A percentile compares a stretch with the other conserved stretches of the same genome.
phyloP scores from a whole-genome alignment of 2,888 invertebrate genomes.

The Dynastes maya region DNA sequence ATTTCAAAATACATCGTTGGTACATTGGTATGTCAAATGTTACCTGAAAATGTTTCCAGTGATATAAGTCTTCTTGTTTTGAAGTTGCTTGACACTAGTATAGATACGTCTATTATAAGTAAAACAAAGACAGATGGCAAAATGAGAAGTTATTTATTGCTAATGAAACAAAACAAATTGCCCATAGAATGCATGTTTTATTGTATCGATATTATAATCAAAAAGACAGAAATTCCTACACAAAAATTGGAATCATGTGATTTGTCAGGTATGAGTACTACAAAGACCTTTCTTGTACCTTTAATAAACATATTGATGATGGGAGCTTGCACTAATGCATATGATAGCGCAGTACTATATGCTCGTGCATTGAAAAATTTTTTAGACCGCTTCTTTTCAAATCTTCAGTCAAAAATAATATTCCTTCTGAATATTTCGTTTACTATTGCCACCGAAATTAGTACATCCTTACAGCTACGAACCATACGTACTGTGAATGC shows the following conservation, averaged over 20 bases:
- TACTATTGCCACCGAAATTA: conserved; percentile 50
- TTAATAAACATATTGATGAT: conserved; percentile 72
- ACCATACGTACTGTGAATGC: conserved; percentile 66
- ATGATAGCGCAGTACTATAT: conserved; percentile 54
- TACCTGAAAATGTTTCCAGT: conserved; percentile 67
- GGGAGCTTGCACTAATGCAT: conserved; percentile 70
- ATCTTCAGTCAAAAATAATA: conserved; percentile 71
- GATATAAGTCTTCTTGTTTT: conserved; percentile 68
- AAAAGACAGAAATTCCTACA: conserved; percentile 69
- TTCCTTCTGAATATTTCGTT: conserved; percentile 76
- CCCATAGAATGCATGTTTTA: conserved; percentile 74
- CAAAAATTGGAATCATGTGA: neutral
- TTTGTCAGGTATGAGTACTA: conserved; percentile 61
- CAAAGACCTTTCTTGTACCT: conserved; percentile 69
- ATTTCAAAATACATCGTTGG: conserved; percentile 65
- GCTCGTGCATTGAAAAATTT: conserved; percentile 69
- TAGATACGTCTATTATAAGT: conserved; percentile 68
- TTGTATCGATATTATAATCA: conserved; percentile 72
- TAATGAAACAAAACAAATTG: conserved; percentile 71
- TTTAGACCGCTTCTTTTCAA: conserved; percentile 70
- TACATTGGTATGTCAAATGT: conserved; percentile 70
- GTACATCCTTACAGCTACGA: conserved; percentile 72
- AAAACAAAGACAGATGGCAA: conserved; percentile 63
- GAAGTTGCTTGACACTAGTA: conserved; percentile 70
- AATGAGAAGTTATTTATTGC: conserved; percentile 67